Percentiles rank a stretch among this genome's conserved stretches.
phyloP scores from a whole-genome alignment of 2,888 invertebrate genomes.

The Acrobasis suavella region DNA sequence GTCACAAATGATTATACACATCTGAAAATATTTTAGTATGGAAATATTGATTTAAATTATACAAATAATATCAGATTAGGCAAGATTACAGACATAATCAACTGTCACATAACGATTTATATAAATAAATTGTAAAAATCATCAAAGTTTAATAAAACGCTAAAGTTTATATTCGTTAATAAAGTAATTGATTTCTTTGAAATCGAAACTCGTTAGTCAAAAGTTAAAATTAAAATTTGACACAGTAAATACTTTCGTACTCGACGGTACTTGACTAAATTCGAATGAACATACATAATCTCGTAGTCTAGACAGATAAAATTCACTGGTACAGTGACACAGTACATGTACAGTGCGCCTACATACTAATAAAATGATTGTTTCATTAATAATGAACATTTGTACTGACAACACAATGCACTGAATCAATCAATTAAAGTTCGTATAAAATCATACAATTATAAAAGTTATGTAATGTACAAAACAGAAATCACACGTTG shows the following conservation, averaged over 20 bases:
- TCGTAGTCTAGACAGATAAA: conserved; percentile 41
- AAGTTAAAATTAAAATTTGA: conserved; percentile 48
- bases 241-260: conserved; percentile 45
- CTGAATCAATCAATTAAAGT: not conserved
- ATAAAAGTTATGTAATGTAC: no score
- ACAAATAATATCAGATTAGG: conserved; percentile 54
- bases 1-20: conserved; percentile 41
- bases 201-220: conserved; percentile 57
- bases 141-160: conserved; percentile 41
- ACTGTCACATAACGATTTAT: conserved; percentile 45
- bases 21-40: conserved; percentile 36
- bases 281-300: conserved; percentile 39
- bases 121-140: conserved; percentile 47
- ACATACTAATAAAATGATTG: conserved; percentile 36
- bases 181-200: conserved; percentile 63
- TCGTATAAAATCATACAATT: no score
- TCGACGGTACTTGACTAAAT: conserved; percentile 44
- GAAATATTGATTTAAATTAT: conserved; percentile 30
- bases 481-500: no score
- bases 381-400: conserved; percentile 29
- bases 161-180: conserved; percentile 45
- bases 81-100: conserved; percentile 63
- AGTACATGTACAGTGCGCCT: conserved; percentile 44
- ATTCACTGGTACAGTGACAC: conserved; percentile 51
- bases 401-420: not conserved